Conservation (phyloP, 2,888 invertebrate species). For the Lacanobia oleracea region DNA sequence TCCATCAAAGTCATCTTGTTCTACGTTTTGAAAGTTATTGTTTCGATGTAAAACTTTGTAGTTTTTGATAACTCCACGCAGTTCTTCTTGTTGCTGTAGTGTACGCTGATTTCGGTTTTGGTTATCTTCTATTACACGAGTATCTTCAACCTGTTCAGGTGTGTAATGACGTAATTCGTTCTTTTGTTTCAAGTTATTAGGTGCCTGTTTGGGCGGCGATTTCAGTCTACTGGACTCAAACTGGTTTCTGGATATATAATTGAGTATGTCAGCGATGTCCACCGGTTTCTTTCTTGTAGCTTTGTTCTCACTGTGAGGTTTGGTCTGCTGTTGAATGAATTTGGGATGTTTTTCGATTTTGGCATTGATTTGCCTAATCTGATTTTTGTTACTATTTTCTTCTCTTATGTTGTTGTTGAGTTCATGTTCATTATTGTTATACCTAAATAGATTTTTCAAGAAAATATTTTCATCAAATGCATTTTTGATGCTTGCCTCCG, state of each 20-base stretch:
- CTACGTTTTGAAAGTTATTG: slow-evolving; percentile 72
- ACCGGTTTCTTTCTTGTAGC: slow-evolving; percentile 75
- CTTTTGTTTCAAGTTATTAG: slow-evolving; percentile 70
- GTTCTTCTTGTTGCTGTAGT: slow-evolving; percentile 78
- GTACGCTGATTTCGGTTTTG: slow-evolving; percentile 69
- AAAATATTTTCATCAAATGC: slow-evolving; percentile 82
- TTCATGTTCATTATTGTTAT: slow-evolving; percentile 65
- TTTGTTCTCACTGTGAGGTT: slow-evolving; percentile 76
- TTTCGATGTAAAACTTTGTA: slow-evolving; percentile 86
- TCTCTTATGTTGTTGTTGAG: slow-evolving; percentile 61
- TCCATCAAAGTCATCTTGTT: slow-evolving; percentile 70
- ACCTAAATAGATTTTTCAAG: slow-evolving; percentile 79
- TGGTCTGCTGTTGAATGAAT: slow-evolving; percentile 73
- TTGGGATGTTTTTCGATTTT: slow-evolving; percentile 77
- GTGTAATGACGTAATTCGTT: slow-evolving; percentile 72
- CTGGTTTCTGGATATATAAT: slow-evolving; percentile 82
- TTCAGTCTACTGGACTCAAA: slow-evolving; percentile 84
- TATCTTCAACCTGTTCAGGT: slow-evolving; percentile 67
- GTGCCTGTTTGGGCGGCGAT: slow-evolving; percentile 72
- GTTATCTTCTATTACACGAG: slow-evolving; percentile 47
- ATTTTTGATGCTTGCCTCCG: slow-evolving; percentile 71
- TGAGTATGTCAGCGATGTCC: slow-evolving; percentile 81
- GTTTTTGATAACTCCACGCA: slow-evolving; percentile 84
- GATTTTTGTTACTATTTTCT: slow-evolving; percentile 60
- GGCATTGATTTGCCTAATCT: slow-evolving; percentile 67